phyloP scores from a whole-genome alignment of 2,797 vertebrate genomes.

The Hozukius guyotensis region DNA sequence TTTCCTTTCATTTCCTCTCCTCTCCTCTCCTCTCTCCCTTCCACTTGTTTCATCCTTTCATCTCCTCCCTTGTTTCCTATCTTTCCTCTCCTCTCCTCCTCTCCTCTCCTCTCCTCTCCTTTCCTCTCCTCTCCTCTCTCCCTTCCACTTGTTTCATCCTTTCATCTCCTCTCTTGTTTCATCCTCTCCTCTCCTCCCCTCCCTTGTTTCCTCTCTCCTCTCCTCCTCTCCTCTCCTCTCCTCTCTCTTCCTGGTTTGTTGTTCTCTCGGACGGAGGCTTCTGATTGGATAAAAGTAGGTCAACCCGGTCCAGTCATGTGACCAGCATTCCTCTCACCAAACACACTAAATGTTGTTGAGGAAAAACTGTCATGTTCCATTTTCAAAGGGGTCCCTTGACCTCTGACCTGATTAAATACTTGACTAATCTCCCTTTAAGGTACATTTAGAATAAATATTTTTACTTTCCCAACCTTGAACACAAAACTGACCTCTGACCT shows the following conservation, averaged over 20 bases:
- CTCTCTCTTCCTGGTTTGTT: too few relatives aligned
- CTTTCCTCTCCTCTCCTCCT: not conserved
- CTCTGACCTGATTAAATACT: too few relatives aligned
- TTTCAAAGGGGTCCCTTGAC: too few relatives aligned
- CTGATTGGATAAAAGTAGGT: constrained; percentile 83
- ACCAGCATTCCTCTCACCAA: constrained; percentile 36
- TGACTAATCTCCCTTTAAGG: too few relatives aligned
- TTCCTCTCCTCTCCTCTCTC: not conserved
- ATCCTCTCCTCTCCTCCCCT: not conserved
- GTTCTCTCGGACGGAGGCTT: not conserved
- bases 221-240: too few relatives aligned
- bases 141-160: not conserved
- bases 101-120: accelerated
- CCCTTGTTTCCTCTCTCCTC: not conserved
- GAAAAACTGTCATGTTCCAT: too few relatives aligned
- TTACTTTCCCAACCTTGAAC: too few relatives aligned
- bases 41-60: not conserved
- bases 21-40: not conserved
- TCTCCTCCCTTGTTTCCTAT: accelerated
- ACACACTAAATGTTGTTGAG: too few relatives aligned
- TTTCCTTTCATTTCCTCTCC: too few relatives aligned
- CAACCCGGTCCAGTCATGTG: constrained; percentile 73
- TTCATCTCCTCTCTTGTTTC: too few relatives aligned
- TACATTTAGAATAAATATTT: too few relatives aligned
- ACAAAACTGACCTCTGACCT: too few relatives aligned